Evolutionary conservation across 2,888 invertebrate species (phyloP), one percentile per base, ranked within the genome.

Genomic region (Zaprionus obscuricornis): DNA sequence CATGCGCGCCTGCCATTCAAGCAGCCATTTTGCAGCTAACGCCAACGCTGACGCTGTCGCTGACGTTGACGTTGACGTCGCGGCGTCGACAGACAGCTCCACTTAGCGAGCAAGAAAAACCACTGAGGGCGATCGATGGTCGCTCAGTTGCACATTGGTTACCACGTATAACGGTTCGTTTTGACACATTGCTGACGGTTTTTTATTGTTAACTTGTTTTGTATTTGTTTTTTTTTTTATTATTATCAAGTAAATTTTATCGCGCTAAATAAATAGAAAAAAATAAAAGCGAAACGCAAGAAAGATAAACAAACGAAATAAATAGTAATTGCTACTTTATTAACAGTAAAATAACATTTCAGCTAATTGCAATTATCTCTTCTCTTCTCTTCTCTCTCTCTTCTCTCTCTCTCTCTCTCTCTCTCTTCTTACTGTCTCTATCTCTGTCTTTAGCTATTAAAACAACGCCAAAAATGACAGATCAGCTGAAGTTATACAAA

Each of bases 401-500:
- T n/a, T n/a, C n/a, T n/a, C n/a, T n/a, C n/a, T n/a, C n/a, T 20
- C 6, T n/a, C n/a, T n/a, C n/a, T n/a, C n/a, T n/a, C 18, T 39
- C 16, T 10, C 14, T 4, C 11, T n/a, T 20, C 7, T 22, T n/a
- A n/a, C n/a, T n/a, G n/a, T n/a, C n/a, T n/a, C n/a, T n/a, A n/a
- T n/a, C n/a, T n/a, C n/a, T n/a, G n/a, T n/a, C n/a, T n/a, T n/a
- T n/a, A 68, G 43, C 29, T 14, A 36, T 31, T 16, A 57, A 45
- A 45, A 26, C 42, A 43, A 52, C 46, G 31, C 27, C 62, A 27
- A 83, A 62, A 26, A 93, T 93, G 93, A 91, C 92, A 51, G 90
- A 91, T 77, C 91, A 92, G 88, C 92, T 92, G 74, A 90, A 89
- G 74, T 86, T 94, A 59, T 89, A 90, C 67, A 89, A 90, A 65